Evolutionary conservation across 2,113 vertebrate species (phyloP).

Genomic region (Gobius niger): DNA sequence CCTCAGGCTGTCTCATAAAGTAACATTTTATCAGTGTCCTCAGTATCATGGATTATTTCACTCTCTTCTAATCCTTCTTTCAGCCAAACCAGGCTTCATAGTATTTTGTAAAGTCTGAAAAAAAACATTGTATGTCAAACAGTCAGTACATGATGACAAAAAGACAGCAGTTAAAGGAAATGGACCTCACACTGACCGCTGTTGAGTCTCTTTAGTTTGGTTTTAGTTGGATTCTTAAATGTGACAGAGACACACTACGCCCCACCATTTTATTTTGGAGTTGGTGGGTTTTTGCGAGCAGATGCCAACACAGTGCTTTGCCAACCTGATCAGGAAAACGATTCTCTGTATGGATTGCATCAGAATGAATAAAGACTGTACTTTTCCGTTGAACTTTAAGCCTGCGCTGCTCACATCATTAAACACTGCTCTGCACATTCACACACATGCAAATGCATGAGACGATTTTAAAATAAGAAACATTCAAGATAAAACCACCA

Average conservation of each 20-base stretch:
- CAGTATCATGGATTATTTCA: conserved; percentile 16
- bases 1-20: conserved; percentile 1
- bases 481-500: background rate
- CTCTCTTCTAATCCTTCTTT: conserved; percentile 4
- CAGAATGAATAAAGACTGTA: conserved; percentile 72
- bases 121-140: conserved; percentile 46
- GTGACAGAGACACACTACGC: conserved; percentile 17
- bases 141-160: conserved; percentile 49
- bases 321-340: conserved; percentile 60
- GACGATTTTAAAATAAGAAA: background rate
- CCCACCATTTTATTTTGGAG: background rate
- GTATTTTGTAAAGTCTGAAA: conserved; percentile 57
- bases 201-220: conserved; percentile 39
- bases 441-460: background rate
- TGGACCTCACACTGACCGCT: conserved; percentile 62
- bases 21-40: conserved; percentile 12
- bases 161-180: conserved; percentile 55
- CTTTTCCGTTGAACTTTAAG: conserved; percentile 53
- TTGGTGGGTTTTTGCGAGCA: conserved; percentile 38
- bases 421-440: conserved; percentile 8
- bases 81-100: conserved; percentile 32
- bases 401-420: conserved; percentile 43
- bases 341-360: conserved; percentile 71
- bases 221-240: conserved; percentile 41
- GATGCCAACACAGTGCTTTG: conserved; percentile 56